Evolutionary conservation across 2,113 vertebrate genomes (phyloP), one percentile per base, ranked within the genome.

Genomic region (Corythoichthys haematopterus): DNA sequence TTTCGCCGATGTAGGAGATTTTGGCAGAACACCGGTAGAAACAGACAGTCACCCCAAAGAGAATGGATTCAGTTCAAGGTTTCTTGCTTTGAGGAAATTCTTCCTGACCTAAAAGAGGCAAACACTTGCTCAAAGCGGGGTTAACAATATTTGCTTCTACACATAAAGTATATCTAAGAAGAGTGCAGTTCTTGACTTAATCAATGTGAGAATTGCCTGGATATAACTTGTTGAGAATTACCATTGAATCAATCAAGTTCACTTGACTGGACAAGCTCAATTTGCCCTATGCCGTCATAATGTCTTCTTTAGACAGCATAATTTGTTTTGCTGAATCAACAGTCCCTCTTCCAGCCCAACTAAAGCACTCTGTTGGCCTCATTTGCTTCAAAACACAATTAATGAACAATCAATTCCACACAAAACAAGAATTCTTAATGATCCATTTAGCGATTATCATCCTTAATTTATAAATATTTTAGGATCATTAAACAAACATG

Each of bases 401-500:
- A 57, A 57, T 57, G 33, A 57, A 57, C 55, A 36, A 57, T 57
- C 55, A 57, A 57, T 36, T 57, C 33, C 33, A 57, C 55, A 57
- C 33, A 36, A 36, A 36, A 33, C 35, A 33, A 36, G 55, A 36
- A 13, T 57, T 57, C 55, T 57, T 57, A 57, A 57, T 6, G 28
- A 57, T 6, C 55, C 55, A 57, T 57, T 57, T 36, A 57, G 55
- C 12, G 55, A 57, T 57, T 57, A 57, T 35, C 14, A 57, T 57
- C 55, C 11, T 33, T 57, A 57, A 33, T 57, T 36, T 36, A 57
- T 36, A 57, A 57, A 57, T 35, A 57, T 57, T 56, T 57, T 57
- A 57, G 55, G 55, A 57, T 14, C 55, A 57, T 57, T 57, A 57
- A 57, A 33, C 55, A 57, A 57, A 57, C 55, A 57, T 57, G 55